Base-by-base conservation (phyloP, 2,113 vertebrate genomes). In the Anolis carolinensis region DNA sequence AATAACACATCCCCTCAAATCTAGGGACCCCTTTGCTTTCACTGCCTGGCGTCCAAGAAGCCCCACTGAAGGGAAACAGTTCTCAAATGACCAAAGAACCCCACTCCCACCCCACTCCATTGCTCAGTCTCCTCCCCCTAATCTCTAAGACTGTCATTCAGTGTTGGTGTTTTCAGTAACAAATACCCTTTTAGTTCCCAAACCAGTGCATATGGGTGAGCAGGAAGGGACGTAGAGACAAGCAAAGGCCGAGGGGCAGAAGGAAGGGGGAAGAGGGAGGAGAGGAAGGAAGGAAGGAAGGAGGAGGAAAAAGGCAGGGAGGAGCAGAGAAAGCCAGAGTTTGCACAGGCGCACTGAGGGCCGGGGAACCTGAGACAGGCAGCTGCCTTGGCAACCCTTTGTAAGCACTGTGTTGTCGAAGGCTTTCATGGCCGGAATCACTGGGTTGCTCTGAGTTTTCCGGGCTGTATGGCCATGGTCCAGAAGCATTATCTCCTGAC, bases 351-450 rank as follows among this genome's bases (percentile, higher is more conserved):
- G 21, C 88, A 0, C 32, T 88, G 32, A 92, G 86, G 71, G 88
- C 92, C 89, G 88, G 87, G 89, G 88, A 86, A 20, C 20, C 34
- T 32, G 23, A 62, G 62, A 77, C 2, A 62, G 62, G 73, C 2
- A 7, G 81, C 48, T 48, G 91, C 82, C 88, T 87, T 82, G 76
- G 74, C 85, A 89, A 89, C 39, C 81, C 86, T 94, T 86, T 48
- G 87, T 81, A 25, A 67, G 83, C 91, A 86, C 93, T 71, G n/a
- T n/a, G n/a, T n/a, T n/a, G n/a, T n/a, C n/a, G n/a, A n/a, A n/a
- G n/a, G n/a, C n/a, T n/a, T n/a, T n/a, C n/a, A n/a, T n/a, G n/a
- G n/a, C n/a, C n/a, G n/a, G n/a, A n/a, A n/a, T n/a, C n/a, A n/a
- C n/a, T n/a, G n/a, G n/a, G n/a, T n/a, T n/a, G n/a, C n/a, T n/a